These are phyloP conservation scores for Wiebesia pumilae DNA, from an alignment of 1,140 invertebrate species.

Conservation along the genomic window DNA sequence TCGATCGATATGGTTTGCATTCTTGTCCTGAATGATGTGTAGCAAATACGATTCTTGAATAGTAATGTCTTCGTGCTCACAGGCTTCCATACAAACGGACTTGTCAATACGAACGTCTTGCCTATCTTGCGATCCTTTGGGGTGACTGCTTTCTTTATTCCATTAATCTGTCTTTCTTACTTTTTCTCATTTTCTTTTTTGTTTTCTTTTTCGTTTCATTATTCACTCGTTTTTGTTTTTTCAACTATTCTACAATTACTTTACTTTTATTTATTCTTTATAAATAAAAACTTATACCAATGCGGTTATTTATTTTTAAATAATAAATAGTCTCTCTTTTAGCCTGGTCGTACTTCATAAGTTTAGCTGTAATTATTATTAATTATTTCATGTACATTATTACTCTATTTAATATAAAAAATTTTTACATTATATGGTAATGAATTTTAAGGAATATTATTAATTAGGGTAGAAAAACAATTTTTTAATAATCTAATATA, in stretches of 20 bases:
- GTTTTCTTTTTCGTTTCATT: too few relatives aligned
- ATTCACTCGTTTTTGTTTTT: too few relatives aligned
- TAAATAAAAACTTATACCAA: background rate
- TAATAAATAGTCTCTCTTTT: background rate
- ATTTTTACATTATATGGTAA: too few relatives aligned
- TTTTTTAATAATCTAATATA: too few relatives aligned
- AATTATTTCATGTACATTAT: too few relatives aligned
- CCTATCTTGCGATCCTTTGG: background rate
- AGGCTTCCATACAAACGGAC: background rate
- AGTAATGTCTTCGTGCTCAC: slow-evolving; percentile 62
- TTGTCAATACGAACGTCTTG: background rate
- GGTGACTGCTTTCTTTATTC: slow-evolving; percentile 36
- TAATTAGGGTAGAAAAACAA: too few relatives aligned
- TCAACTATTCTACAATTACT: background rate
- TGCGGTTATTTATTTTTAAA: background rate
- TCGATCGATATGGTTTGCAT: slow-evolving; percentile 71
- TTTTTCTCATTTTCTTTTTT: too few relatives aligned
- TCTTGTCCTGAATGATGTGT: slow-evolving; percentile 68
- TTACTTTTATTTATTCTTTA: background rate
- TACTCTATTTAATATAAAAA: too few relatives aligned
- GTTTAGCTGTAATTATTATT: too few relatives aligned
- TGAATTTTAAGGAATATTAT: too few relatives aligned
- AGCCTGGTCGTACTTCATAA: too few relatives aligned
- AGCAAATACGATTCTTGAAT: slow-evolving; percentile 69
- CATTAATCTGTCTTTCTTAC: too few relatives aligned